Evolutionary conservation across 2,888 invertebrate genomes (phyloP), one percentile per base, ranked within the genome.

Genomic region (Leptopilina myrica): DNA sequence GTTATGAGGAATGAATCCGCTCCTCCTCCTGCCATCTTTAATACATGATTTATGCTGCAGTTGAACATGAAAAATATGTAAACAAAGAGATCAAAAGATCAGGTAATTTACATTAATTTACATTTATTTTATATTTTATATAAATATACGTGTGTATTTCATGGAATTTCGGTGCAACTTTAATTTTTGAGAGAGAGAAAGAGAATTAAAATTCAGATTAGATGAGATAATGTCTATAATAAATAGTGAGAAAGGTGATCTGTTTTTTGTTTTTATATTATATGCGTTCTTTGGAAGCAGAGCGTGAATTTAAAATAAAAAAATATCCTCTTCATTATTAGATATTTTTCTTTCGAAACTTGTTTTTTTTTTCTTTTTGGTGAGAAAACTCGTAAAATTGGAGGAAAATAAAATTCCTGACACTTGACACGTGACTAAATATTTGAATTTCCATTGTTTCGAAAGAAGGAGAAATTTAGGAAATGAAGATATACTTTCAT

Each of bases 271-370:
- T 59, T 49, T 49, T 49, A 2, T 59, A 43, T n/a, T 49, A 43
- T 77, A 53, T 67, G 53, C 46, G 20, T 77, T 66, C 49, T 11
- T 49, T 12, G 20, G 56, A 43, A 65, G 33, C 64, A 69, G 59
- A 53, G 56, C 73, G 9, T 64, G 66, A 77, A 76, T 49, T n/a
- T 9, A 33, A 33, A 33, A 33, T 59, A 59, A n/a, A 62, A 62
- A 9, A 62, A 15, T 20, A 3, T 20, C 15, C 15, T 62, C 20
- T 0, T 6, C 9, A 8, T 62, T 20, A 20, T 62, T 33, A 33
- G 20, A 20, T 8, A 20, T 20, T 20, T 11, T 49, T 11, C 12
- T 49, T 49, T 49, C 49, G 33, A 33, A 33, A 33, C 12, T 20
- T 1, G 1, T 12, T 49, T 11, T 0, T 49, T 4, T 12, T 49